These are phyloP conservation scores for Sprattus sprattus DNA, from an alignment of 2,113 vertebrate species.

Conservation along the genomic window DNA sequence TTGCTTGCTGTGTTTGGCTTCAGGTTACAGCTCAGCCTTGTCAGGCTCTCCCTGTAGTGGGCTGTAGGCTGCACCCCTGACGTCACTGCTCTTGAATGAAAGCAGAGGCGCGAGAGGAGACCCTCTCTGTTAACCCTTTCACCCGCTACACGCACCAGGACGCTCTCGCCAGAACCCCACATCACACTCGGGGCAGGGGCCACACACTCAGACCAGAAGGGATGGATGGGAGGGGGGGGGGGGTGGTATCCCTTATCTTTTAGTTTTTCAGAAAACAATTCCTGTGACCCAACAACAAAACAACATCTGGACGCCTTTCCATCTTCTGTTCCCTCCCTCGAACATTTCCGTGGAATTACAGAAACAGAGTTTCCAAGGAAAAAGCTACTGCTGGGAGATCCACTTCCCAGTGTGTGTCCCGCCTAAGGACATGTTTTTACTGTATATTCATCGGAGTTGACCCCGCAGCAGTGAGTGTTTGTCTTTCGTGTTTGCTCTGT, in stretches of 20 bases:
- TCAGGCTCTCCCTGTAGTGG: slow-evolving; percentile 59
- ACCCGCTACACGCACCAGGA: slow-evolving; percentile 12
- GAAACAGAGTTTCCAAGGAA: background rate
- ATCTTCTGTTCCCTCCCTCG: background rate
- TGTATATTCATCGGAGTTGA: background rate
- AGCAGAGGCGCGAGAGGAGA: slow-evolving; percentile 4
- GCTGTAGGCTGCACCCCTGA: slow-evolving; percentile 45
- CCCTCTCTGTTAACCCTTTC: slow-evolving; percentile 50
- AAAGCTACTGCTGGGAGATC: background rate
- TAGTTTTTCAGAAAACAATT: background rate
- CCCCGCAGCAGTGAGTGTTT: background rate
- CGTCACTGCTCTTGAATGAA: slow-evolving; percentile 59
- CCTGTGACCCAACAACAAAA: background rate
- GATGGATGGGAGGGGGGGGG: no score
- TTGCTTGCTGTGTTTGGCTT: slow-evolving; percentile 55
- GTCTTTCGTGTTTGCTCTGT: background rate
- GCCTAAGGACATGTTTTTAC: background rate
- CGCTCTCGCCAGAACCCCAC: background rate
- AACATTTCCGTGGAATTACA: background rate
- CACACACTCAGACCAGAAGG: background rate
- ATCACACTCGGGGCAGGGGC: background rate
- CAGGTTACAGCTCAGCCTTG: slow-evolving; percentile 68
- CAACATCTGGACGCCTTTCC: background rate
- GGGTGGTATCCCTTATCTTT: background rate
- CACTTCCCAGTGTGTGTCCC: background rate